Evolutionary conservation across 1,140 invertebrate species (phyloP), one percentile per base, ranked within the genome.

Genomic region (Tetranychus cinnabarinus): DNA sequence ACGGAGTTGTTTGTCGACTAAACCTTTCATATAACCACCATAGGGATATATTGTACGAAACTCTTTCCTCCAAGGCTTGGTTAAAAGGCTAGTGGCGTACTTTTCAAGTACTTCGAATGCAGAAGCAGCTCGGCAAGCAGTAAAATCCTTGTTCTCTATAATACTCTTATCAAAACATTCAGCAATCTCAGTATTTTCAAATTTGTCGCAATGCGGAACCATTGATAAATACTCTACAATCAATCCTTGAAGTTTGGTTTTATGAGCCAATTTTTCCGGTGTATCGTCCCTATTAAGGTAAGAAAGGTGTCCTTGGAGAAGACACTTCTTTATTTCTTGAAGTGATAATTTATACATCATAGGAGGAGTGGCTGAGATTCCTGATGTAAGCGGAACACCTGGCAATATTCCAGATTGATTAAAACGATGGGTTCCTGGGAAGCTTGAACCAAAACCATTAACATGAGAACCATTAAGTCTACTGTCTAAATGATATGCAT

Each of bases 41-140:
- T 85, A 88, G 58, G 84, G 77, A 48, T 42, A 64, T 37, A 64
- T 61, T 46, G 42, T 57, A 7, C 42, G 57, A 69, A 84, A 91
- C 70, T 91, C 87, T 72, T 82, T 84, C 65, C 87, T 74, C 87
- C 87, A 91, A 10, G 86, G 85, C 68, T 89, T 85, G 4, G 81
- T 79, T 15, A 88, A 72, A 56, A 91, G 73, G 74, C 89, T 90
- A 54, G 80, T 80, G 4, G 87, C 86, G 71, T 89, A 89, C 39
- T 83, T 77, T 55, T 83, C 85, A 63, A 91, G 76, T 31, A 85
- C 80, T 67, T 83, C 82, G 79, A 86, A 91, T 13, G 85, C 86
- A 54, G 80, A 77, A 5, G 82, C 80, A 15, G 84, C 84, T 65
- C 81, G 78, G 67, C 84, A 84, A 12, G 83, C 84, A 71, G 81